Conservation (phyloP, 2,888 invertebrate species). For the Drosophila niveifrons region DNA sequence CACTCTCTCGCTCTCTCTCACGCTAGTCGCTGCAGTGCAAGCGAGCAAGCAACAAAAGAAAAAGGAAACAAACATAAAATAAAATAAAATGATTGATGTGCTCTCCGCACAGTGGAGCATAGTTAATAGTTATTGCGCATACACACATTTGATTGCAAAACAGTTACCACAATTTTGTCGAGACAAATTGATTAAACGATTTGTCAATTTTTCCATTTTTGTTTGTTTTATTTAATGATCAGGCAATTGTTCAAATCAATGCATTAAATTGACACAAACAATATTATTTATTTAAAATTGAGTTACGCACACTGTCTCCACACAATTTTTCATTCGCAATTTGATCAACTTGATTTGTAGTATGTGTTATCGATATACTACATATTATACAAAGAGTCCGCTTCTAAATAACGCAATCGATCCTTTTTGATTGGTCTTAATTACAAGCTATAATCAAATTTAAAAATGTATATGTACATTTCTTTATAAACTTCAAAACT, state of each 20-base stretch:
- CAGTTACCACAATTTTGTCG: constrained; percentile 1
- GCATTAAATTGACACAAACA: not conserved
- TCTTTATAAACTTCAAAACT: too few species aligned
- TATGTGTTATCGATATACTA: not conserved
- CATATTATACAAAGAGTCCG: too few species aligned
- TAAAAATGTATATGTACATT: too few species aligned
- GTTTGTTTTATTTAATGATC: not conserved
- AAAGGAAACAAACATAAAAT: not conserved
- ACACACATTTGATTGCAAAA: not conserved
- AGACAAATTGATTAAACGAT: not conserved
- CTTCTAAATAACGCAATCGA: too few species aligned
- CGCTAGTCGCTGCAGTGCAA: constrained; percentile 1
- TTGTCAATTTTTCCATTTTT: not conserved
- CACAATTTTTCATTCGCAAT: too few species aligned
- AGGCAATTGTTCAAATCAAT: not conserved
- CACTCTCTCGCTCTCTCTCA: constrained; percentile 10
- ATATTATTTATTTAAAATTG: too few species aligned
- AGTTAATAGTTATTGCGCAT: not conserved
- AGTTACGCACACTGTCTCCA: too few species aligned
- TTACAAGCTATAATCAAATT: too few species aligned
- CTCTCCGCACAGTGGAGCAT: constrained; percentile 37
- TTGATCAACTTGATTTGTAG: not conserved
- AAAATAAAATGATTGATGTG: constrained; percentile 39
- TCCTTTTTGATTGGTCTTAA: too few species aligned
- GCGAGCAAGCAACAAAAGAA: constrained; percentile 9